phyloP scores from a whole-genome alignment of 92 coral and sea anemone genomes.

The Siderastrea siderea region DNA sequence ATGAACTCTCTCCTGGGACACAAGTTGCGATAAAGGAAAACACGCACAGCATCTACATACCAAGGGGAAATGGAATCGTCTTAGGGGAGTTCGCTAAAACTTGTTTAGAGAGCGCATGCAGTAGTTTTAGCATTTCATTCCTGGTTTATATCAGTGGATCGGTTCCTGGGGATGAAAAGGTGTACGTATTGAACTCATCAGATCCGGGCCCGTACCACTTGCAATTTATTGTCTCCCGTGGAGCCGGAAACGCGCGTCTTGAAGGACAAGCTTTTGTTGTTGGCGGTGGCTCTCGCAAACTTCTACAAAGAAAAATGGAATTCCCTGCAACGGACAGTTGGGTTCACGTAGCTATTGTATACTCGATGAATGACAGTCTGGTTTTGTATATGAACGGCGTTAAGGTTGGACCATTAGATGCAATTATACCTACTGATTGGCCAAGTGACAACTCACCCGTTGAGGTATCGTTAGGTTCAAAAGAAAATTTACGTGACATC shows the following conservation, averaged over 20 bases:
- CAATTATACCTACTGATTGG: background rate
- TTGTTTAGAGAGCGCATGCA: constrained; percentile 14
- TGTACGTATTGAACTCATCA: constrained; percentile 5
- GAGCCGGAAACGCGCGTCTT: background rate
- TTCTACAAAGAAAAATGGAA: constrained; percentile 1
- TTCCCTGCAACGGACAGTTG: constrained; percentile 10
- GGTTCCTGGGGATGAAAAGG: background rate
- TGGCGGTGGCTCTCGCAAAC: background rate
- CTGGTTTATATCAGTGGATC: constrained; percentile 12
- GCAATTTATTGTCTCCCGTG: background rate
- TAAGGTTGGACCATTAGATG: background rate
- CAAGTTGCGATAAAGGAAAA: background rate
- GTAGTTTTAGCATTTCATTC: constrained; percentile 15
- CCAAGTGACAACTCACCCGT: background rate
- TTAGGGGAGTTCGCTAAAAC: constrained; percentile 11
- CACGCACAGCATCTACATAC: background rate
- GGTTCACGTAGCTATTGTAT: constrained; percentile 32
- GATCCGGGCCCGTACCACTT: background rate
- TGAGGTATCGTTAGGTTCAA: constrained; percentile 11
- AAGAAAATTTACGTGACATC: background rate
- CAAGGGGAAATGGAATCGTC: constrained; percentile 3
- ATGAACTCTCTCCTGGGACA: constrained; percentile 7
- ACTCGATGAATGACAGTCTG: background rate
- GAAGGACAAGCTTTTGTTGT: constrained; percentile 31
- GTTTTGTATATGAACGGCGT: constrained; percentile 29